Evolutionary conservation across 2,888 invertebrate genomes (phyloP), one percentile per base, ranked within the genome.

Genomic region (Pollenia griseotomentosa): DNA sequence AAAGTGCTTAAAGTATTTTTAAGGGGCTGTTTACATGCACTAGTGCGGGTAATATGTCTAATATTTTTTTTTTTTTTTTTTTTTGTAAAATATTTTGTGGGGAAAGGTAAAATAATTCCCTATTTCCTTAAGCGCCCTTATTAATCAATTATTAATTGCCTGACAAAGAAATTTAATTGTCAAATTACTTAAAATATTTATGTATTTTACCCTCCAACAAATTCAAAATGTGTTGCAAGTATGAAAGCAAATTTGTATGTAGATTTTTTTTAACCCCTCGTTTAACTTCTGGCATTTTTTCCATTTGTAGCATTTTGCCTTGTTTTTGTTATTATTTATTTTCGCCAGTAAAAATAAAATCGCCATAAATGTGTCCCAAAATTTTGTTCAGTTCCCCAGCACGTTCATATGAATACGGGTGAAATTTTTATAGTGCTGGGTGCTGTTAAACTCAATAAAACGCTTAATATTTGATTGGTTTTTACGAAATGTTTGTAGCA

Each of bases 81-180:
- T n/a, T 0, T 10, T n/a, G n/a, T n/a, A n/a, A 12, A 55, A 23
- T 2, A 0, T 1, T 11, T 11, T 33, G 3, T 44, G 46, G 46
- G 12, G 33, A 70, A 7, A 3, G 55, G n/a, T 10, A 19, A 55
- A 14, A 16, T 48, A 0, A 11, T 42, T 33, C 0, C 14, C 48
- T 8, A 19, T 78, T 53, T 65, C 33, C 48, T 33, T 6, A 33
- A 33, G 33, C 6, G 33, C 16, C 48, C 42, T 12, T 61, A 66
- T 44, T 53, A 75, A 66, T 65, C 59, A 73, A 77, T 73, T 88
- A 89, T 89, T 88, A 89, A 88, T 89, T 88, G 85, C 85, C 88
- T 89, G 89, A 88, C 89, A 89, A 87, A 88, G 81, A 83, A 86
- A 88, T 84, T 83, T 87, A 86, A 89, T 89, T 88, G 88, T 83